Evolutionary conservation across 1,140 invertebrate genomes (phyloP).

Genomic region (Drosophila gunungcola): DNA sequence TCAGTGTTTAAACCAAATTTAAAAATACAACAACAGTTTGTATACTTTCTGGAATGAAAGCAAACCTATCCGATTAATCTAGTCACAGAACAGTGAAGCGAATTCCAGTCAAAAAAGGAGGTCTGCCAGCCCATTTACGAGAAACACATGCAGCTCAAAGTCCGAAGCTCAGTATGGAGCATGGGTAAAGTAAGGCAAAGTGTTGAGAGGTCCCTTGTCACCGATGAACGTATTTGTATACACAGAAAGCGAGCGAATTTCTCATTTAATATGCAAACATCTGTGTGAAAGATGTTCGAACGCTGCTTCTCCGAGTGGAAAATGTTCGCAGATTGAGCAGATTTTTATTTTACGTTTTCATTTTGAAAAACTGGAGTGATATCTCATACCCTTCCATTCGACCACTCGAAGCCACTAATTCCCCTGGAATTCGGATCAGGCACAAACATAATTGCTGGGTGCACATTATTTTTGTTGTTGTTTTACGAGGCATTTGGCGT

Average conservation of each 20-base stretch:
- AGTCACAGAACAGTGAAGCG: neutral
- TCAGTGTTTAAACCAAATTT: too few relatives aligned
- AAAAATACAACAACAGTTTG: too few relatives aligned
- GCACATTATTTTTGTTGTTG: constrained; percentile 34
- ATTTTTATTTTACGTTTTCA: constrained; percentile 27
- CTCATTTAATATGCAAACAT: constrained; percentile 56
- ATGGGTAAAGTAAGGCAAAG: constrained; percentile 28
- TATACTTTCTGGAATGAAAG: constrained; percentile 10
- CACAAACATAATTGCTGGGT: constrained; percentile 38
- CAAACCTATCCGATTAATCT: constrained; percentile 1
- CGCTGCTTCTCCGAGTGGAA: constrained; percentile 18
- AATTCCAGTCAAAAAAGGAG: constrained; percentile 13
- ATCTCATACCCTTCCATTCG: neutral
- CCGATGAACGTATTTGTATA: constrained; percentile 15
- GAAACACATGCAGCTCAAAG: constrained; percentile 42
- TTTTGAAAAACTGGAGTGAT: constrained; percentile 14
- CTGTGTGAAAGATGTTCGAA: constrained; percentile 50
- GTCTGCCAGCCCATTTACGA: constrained; percentile 15
- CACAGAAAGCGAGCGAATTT: constrained; percentile 24
- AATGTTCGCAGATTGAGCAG: constrained; percentile 22
- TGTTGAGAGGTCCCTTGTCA: constrained; percentile 51
- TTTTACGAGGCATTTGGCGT: constrained; percentile 38
- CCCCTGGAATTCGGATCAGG: constrained; percentile 36
- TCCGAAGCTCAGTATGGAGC: constrained; percentile 43
- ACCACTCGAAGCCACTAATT: constrained; percentile 43